Conservation (phyloP, 2,113 vertebrate species). For the Albula goreensis region DNA sequence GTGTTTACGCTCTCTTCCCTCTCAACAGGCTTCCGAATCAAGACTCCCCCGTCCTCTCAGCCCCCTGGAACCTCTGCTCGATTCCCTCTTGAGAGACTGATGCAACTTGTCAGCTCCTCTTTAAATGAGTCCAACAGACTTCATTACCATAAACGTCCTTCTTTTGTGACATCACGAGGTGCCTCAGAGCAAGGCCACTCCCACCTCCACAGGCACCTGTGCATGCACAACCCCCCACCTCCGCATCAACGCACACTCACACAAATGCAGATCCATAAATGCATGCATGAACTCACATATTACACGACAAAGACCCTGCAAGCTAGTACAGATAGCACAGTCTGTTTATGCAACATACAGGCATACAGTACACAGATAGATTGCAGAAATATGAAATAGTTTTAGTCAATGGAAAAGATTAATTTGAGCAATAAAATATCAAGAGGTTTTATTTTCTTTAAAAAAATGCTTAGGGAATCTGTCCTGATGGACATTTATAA, state of each 20-base stretch:
- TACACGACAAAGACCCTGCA: too few relatives aligned
- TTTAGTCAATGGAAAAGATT: too few relatives aligned
- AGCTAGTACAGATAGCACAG: too few relatives aligned
- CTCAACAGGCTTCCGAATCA: neutral
- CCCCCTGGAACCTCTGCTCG: slow-evolving; percentile 42
- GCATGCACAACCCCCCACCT: neutral
- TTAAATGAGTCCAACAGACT: slow-evolving; percentile 48
- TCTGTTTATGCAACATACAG: neutral
- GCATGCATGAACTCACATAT: neutral
- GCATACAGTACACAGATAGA: neutral
- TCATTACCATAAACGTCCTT: slow-evolving; percentile 63
- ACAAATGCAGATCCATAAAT: neutral
- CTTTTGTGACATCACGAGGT: slow-evolving; percentile 61
- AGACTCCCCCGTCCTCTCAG: slow-evolving; percentile 23
- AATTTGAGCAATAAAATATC: too few relatives aligned
- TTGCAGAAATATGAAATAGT: too few relatives aligned
- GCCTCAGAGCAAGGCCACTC: slow-evolving; percentile 39
- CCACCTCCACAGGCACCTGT: slow-evolving; percentile 28
- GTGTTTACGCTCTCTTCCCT: slow-evolving; percentile 12
- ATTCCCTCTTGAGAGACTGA: slow-evolving; percentile 40
- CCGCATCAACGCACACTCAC: neutral
- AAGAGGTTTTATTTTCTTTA: neutral
- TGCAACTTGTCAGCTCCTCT: slow-evolving; percentile 40
- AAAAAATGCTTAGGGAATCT: neutral
- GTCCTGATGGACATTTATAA: neutral